Evolutionary conservation across 2,797 vertebrate genomes (phyloP).

Genomic region (Simalia tracyae): DNA sequence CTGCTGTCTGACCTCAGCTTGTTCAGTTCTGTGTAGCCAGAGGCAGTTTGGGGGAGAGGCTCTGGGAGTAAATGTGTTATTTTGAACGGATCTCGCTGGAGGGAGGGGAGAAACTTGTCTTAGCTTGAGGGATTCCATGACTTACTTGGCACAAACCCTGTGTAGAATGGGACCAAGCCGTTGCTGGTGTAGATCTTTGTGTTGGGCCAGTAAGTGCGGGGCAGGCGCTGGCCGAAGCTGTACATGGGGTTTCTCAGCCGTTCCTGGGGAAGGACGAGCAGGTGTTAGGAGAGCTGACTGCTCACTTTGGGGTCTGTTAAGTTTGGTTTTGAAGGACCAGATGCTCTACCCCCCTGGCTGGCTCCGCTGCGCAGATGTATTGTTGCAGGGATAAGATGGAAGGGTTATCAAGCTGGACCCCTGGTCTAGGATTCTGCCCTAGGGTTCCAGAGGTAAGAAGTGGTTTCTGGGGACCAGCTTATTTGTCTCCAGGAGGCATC

Average conservation of each 20-base stretch:
- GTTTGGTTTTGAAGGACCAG: background rate
- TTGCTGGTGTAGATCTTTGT: constrained; percentile 61
- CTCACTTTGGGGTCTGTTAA: background rate
- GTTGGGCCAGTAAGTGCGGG: constrained; percentile 62
- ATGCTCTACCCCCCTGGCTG: background rate
- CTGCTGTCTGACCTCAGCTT: background rate
- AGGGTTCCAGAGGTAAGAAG: background rate
- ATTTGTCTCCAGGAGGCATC: background rate
- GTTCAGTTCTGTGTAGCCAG: background rate
- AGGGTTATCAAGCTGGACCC: background rate
- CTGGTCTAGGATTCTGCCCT: background rate
- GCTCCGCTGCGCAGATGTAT: background rate
- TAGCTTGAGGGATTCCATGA: background rate
- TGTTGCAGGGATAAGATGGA: background rate
- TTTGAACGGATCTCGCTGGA: background rate
- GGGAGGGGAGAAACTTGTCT: background rate
- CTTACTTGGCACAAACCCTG: constrained; percentile 71
- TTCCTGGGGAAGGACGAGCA: constrained; percentile 46
- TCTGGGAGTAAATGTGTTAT: background rate
- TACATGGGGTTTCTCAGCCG: constrained; percentile 53
- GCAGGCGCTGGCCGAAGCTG: constrained; percentile 56
- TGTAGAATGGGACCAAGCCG: constrained; percentile 69
- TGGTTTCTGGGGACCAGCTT: background rate
- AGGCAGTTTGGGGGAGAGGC: background rate
- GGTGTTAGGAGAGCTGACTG: accelerated